Conservation (phyloP, 1,140 invertebrate genomes). For the Ruditapes philippinarum region DNA sequence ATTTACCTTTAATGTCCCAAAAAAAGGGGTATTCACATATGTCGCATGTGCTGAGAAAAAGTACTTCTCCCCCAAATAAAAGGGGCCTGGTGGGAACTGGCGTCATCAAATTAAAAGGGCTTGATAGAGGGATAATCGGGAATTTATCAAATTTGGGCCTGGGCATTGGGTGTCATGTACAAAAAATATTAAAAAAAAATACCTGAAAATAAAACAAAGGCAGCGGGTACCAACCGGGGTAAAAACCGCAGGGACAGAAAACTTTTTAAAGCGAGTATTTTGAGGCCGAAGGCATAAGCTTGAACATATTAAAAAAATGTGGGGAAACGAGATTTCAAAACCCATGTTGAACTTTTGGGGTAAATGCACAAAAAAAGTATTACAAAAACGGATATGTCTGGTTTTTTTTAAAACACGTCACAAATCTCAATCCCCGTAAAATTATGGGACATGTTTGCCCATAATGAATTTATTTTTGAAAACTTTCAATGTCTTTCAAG, state of each 20-base stretch:
- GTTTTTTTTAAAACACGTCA: not conserved
- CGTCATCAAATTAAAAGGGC: not conserved
- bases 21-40: not conserved
- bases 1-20: not conserved
- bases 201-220: slow-evolving; percentile 30
- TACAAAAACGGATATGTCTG: not conserved
- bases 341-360: slow-evolving; percentile 16
- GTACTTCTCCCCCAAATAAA: not conserved
- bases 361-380: not conserved
- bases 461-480: not conserved
- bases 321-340: slow-evolving; percentile 5
- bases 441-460: not conserved
- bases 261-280: not conserved
- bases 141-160: not conserved
- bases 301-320: not conserved
- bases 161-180: not conserved
- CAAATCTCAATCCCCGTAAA: not conserved
- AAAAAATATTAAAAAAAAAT: not conserved
- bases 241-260: not conserved
- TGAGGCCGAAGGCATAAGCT: not conserved
- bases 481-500: not conserved
- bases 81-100: not conserved
- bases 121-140: not conserved
- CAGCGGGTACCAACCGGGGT: slow-evolving; percentile 11
- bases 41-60: not conserved